Conservation (phyloP, 2,113 vertebrate genomes). For the Strix uralensis region DNA sequence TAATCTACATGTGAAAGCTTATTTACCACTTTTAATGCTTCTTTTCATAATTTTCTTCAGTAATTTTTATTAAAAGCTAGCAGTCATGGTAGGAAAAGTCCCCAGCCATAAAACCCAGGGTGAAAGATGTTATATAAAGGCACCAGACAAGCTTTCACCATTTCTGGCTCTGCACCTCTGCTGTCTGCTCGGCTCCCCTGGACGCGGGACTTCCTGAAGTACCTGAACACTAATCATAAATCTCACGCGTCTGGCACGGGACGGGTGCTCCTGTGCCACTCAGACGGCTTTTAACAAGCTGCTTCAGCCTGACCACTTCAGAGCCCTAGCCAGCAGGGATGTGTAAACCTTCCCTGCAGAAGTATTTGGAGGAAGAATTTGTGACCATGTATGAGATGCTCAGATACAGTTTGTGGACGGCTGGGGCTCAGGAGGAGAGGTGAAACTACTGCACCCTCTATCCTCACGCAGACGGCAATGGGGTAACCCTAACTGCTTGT, state of each 20-base stretch:
- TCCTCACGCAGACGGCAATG: rapidly evolving
- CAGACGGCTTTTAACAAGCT: not conserved
- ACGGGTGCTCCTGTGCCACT: not conserved
- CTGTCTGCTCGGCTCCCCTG: not conserved
- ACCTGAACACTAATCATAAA: not conserved
- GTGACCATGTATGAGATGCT: not conserved
- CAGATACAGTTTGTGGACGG: not conserved
- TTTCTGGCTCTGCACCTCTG: not conserved
- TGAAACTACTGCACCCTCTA: not conserved
- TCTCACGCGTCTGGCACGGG: rapidly evolving
- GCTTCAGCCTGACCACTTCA: not conserved
- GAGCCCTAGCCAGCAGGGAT: not conserved
- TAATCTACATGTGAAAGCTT: not conserved
- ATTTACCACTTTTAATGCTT: conserved; percentile 26
- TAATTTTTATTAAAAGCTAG: not conserved
- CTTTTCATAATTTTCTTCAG: conserved; percentile 10
- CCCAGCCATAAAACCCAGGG: not conserved
- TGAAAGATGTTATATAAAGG: not conserved
- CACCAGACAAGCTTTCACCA: not conserved
- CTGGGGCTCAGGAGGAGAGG: not conserved
- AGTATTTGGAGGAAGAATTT: not conserved
- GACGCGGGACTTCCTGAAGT: not conserved
- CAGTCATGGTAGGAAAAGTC: not conserved
- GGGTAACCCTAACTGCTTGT: not conserved
- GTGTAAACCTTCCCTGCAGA: not conserved